Base-by-base conservation (phyloP, 2,797 vertebrate genomes). In the Enteromius afrohamiltoni region DNA sequence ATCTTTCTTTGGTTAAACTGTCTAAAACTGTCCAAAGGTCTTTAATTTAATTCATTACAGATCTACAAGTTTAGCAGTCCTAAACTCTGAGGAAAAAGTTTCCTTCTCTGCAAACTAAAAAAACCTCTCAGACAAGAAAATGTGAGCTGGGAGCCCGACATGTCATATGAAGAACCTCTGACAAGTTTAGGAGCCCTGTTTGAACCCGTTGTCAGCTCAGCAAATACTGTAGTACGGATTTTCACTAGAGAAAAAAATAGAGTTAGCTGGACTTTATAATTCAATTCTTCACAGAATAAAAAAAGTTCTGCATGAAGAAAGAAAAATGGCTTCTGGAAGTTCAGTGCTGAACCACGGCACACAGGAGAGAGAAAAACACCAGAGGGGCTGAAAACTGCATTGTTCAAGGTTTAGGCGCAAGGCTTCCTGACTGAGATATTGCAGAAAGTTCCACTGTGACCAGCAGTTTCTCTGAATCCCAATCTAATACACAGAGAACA, bases 191-290 rank as follows among this genome's bases (percentile, higher is more conserved):
- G 19, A 70, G 34, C n/a, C 10, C 31, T 40, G 51, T 60, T 26
- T 77, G 53, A 77, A 58, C 34, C 49, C 78, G 42, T 14, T 74
- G 55, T 51, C 21, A 73, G 31, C 31, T 51, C 80, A 49, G 26
- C 3, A 45, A 74, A 76, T 26, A 42, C 34, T 17, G 9, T 6
- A 21, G 19, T n/a, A 47, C 47, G 75, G 17, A 62, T 81, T 73
- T 81, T n/a, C 21, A 51, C 79, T 16, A 34, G 26, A 37, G 70
- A 51, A 31, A 23, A 51, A 82, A n/a, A 74, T 40, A 31, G 58
- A 62, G 21, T 64, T 77, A 68, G 84, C 65, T 53, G 69, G 82
- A 83, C 77, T 83, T 87, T 80, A 83, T 73, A 82, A 87, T 68
- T 83, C 58, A 77, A 55, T 87, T 75, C 11, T 55, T 19, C n/a